Evolutionary conservation across 2,797 vertebrate species (phyloP).

Genomic region (Margarornis squamiger): DNA sequence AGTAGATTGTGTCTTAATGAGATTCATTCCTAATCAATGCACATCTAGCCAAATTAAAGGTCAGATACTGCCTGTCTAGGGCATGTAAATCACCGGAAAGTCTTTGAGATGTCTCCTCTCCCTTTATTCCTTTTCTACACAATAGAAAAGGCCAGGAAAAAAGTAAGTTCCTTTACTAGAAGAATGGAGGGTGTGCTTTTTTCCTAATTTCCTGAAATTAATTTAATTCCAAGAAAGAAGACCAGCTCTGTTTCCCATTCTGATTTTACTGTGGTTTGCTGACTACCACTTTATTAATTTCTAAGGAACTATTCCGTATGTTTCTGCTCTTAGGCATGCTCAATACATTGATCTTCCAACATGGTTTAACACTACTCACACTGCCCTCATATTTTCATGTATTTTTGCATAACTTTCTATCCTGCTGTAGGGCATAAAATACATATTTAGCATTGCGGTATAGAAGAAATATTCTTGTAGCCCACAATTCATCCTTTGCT

Average conservation of each 20-base stretch:
- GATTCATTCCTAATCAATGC: slow-evolving; percentile 23
- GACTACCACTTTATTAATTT: not conserved
- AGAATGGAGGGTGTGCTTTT: not conserved
- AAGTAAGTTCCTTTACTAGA: not conserved
- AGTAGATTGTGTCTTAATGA: slow-evolving; percentile 36
- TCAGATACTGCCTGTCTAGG: not conserved
- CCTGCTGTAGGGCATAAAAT: not conserved
- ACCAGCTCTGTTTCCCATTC: not conserved
- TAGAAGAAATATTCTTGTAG: not conserved
- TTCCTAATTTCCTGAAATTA: not conserved
- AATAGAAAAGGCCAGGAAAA: not conserved
- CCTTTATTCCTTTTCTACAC: not conserved
- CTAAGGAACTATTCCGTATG: not conserved
- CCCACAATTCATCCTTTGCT: not conserved
- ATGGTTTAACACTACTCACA: not conserved
- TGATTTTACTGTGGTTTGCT: not conserved
- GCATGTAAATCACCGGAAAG: not conserved
- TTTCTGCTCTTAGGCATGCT: not conserved
- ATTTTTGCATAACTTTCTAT: not conserved
- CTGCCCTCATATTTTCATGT: not conserved
- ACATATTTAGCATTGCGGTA: not conserved
- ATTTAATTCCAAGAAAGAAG: not conserved
- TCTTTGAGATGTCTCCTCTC: not conserved
- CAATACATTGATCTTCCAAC: not conserved
- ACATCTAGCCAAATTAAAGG: slow-evolving; percentile 48